Conservation (phyloP, 2,797 vertebrate species). For the Leptatherina wallacei region DNA sequence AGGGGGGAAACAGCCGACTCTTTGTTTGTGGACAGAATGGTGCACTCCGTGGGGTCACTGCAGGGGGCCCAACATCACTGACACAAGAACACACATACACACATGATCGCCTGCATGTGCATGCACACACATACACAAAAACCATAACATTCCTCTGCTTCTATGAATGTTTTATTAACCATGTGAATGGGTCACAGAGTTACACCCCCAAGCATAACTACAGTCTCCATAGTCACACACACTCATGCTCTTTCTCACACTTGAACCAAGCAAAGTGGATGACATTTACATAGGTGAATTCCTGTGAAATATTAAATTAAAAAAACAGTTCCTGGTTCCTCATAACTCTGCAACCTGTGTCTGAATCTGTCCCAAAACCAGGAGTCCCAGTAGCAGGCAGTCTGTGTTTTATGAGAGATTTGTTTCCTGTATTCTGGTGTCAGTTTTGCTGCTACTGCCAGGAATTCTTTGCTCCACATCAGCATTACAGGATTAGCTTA, state of each 20-base stretch:
- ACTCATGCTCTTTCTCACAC: conserved; percentile 55
- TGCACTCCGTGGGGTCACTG: conserved; percentile 88
- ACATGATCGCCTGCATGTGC: conserved; percentile 50
- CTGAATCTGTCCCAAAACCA: conserved; percentile 32
- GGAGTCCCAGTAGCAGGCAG: conserved; percentile 2
- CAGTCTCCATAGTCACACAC: conserved; percentile 72
- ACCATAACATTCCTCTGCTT: conserved; percentile 85
- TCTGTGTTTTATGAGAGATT: conserved; percentile 21
- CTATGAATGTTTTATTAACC: conserved; percentile 88
- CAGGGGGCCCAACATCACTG: conserved; percentile 86
- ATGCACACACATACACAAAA: conserved; percentile 67
- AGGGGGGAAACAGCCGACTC: conserved; percentile 85
- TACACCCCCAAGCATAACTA: conserved; percentile 77
- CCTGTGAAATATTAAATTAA: conserved; percentile 38
- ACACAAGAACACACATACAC: conserved; percentile 79
- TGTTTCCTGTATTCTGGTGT: conserved; percentile 11
- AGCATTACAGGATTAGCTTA: conserved; percentile 45
- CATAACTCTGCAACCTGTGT: conserved; percentile 52
- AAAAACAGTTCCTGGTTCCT: conserved; percentile 51
- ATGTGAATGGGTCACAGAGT: conserved; percentile 87
- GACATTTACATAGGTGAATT: conserved; percentile 31
- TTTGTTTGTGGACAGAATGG: conserved; percentile 90
- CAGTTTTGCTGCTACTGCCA: not conserved
- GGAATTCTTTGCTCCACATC: conserved; percentile 36
- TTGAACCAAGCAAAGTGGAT: conserved; percentile 46